Base-by-base conservation (phyloP, 1,140 invertebrate species). In the Brachionus plicatilis region DNA sequence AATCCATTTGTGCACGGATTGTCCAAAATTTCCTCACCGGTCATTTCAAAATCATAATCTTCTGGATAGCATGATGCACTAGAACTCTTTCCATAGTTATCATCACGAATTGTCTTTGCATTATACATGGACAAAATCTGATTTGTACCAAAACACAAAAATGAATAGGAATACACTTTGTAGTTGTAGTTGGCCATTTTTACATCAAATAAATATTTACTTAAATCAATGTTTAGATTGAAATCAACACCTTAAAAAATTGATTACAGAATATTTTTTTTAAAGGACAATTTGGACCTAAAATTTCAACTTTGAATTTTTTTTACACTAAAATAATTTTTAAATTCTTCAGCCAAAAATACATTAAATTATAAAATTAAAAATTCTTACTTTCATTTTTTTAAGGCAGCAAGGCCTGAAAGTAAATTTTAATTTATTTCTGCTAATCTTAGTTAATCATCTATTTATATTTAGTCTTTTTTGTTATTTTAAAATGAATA, bases 21-120 rank as follows among this genome's bases (percentile, higher is more conserved):
- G 33, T 82, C 53, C 43, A 82, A 68, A 9, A 82, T 65, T 68
- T 82, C 79, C 17, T 82, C 50, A 14, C 24, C 29, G 2, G 50
- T 65, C 12, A 82, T 41, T 45, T 65, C 27, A 20, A 82, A 24
- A 3, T 24, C n/a, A 82, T 43, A 60, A 6, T 37, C 14, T 11
- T 82, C 79, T 45, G 79, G 79, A 82, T 82, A 82, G 14, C 79
- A 82, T 8, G 79, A 82, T 1, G 50, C 79, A 8, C n/a, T 37
- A 45, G 47, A 20, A 76, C 20, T 50, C 11, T 27, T n/a, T 17
- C 9, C 27, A 68, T 65, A 82, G 14, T 65, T 29, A 24, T 27
- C 20, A 20, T 41, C 33, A 20, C 43, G 33, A 9, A 82, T 68
- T 37, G 53, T 65, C 41, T 68, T 82, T 8, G 79, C 12, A 45